Evolutionary conservation across 2,888 invertebrate genomes (phyloP), one percentile per base, ranked within the genome.

Genomic region (Leptarthrus brevirostris): DNA sequence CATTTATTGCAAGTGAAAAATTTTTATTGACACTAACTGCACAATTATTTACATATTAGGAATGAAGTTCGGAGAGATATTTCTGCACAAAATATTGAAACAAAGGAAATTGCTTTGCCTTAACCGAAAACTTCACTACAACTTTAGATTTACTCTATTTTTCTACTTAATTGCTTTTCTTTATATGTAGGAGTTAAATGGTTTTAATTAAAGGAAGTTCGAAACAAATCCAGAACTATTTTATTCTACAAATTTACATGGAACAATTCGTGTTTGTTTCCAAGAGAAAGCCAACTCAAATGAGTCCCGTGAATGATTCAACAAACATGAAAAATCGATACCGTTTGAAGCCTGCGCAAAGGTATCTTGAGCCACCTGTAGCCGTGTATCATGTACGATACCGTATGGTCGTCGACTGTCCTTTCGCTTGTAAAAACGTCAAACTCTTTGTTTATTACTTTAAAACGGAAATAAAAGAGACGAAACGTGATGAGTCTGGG

Each of bases 311-410:
- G 76, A 77, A 78, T 78, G 79, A 79, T 79, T 78, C 78, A 79
- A 79, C 78, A 78, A 77, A 78, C 77, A 76, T 74, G 79, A 79
- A 78, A 79, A 79, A 79, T 79, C 79, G 74, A 79, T 81, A 81
- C 14, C 24, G 36, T 36, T 44, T 26, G 30, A 26, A 20, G 18
- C 56, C 2, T 72, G 72, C 54, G 72, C 54, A 18, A 10, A 36
- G 10, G 10, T 3, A 4, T 10, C 24, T 18, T 24, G 40, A 44
- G 56, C 72, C 72, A 56, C 56, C 54, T 72, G 56, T 56, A 72
- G 56, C 64, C 47, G 53, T 52, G 40, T 47, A 71, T 52, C 73
- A 34, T 40, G 70, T 22, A 69, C 69, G 16, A 49, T 49, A 20
- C 6, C 49, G 20, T 20, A 40, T 40, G 40, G 8, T 40, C 12